phyloP scores from a whole-genome alignment of 1,140 invertebrate genomes.

The Araneus ventricosus region DNA sequence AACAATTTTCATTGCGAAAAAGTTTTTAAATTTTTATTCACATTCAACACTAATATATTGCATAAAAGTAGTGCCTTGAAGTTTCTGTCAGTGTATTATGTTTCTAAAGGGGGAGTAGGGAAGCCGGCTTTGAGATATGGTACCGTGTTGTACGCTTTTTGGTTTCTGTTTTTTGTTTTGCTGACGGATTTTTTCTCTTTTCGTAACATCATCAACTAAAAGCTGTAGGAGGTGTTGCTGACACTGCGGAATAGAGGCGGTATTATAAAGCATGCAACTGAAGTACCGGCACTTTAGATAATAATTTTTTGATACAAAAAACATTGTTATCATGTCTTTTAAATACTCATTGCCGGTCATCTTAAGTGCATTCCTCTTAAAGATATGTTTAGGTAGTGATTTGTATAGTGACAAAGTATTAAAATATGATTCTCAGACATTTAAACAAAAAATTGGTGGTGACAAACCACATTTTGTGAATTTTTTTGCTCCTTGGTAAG shows the following conservation, averaged over 20 bases:
- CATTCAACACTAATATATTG: not conserved
- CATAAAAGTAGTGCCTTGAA: not conserved
- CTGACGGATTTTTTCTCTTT: too few relatives aligned
- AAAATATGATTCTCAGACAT: slow-evolving; percentile 67
- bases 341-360: not conserved
- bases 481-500: slow-evolving; percentile 78
- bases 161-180: not conserved
- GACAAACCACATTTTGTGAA: slow-evolving; percentile 76
- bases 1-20: too few relatives aligned
- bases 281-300: not conserved
- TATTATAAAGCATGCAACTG: not conserved
- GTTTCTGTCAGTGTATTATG: not conserved
- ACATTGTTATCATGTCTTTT: not conserved
- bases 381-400: slow-evolving; percentile 55
- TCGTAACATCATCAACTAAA: not conserved
- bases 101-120: not conserved
- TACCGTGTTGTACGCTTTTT: not conserved
- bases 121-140: not conserved
- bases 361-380: not conserved
- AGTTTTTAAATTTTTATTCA: too few relatives aligned
- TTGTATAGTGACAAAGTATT: slow-evolving; percentile 68
- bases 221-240: not conserved
- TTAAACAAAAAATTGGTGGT: slow-evolving; percentile 63
- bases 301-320: not conserved
- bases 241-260: not conserved